Evolutionary conservation across 1,140 invertebrate species (phyloP), one percentile per base, ranked within the genome.

Genomic region (Holcopasites calliopsidis): DNA sequence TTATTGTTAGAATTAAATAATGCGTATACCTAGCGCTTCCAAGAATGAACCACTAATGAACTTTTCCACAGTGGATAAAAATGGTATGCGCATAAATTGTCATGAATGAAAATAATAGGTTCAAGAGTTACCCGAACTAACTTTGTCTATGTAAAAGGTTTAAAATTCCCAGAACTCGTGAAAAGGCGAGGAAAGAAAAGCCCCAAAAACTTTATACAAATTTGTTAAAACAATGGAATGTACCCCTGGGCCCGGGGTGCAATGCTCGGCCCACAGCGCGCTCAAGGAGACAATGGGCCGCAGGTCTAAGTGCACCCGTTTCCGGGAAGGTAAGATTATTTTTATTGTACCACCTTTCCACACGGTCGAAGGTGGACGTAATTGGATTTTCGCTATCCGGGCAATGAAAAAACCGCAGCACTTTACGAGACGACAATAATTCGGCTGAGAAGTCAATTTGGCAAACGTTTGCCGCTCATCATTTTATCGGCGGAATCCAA

Each of bases 321-420:
- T 47, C 21, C 16, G n/a, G 26, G 42, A 60, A 60, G 42, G 55
- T 60, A n/a, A 11, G 55, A 71, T 71, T 71, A 60, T n/a, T 50
- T 71, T 60, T 71, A 60, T 71, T 71, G 55, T 55, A 7, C 35
- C 50, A 55, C 38, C 52, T 38, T 50, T n/a, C 21, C 7, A 5
- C 33, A 1, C 28, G 16, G 10, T n/a, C 52, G 18, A n/a, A 31
- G 11, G 7, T 18, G 28, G n/a, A n/a, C 7, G 0, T 70, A 70
- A 70, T 70, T 70, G 55, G 55, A 60, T 71, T 71, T 13, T 28
- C 33, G 33, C 40, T 28, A 26, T 47, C 49, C 42, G 6, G 7
- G 13, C n/a, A 38, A 10, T 58, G 31, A 60, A 49, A 47, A 47
- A 70, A 70, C 54, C 68, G 54, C 68, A 70, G 38, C 31, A 35